Base-by-base conservation (phyloP, 2,888 invertebrate genomes). In the Geophilus truncorum region DNA sequence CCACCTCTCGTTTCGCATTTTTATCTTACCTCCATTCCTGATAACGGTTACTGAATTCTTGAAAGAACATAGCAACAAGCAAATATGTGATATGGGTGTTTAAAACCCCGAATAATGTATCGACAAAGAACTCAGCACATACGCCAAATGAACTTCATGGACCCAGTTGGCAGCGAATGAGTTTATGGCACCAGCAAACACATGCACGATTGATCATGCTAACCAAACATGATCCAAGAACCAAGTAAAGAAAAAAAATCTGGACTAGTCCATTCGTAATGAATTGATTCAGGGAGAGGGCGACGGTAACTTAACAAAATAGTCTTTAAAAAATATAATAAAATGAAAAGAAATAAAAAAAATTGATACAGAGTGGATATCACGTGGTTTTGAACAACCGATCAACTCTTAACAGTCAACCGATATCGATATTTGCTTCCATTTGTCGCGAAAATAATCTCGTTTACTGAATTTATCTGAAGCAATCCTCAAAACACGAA, bases 11-110 rank as follows among this genome's bases (percentile, higher is more conserved):
- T n/a, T n/a, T n/a, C n/a, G n/a, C n/a, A n/a, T 5, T 9, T 23
- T 23, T 62, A 5, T 36, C 78, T 78, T 78, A 82, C 82, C 82
- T 79, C 82, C 82, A 82, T 80, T 82, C 81, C 36, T 82, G 82
- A 76, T 81, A 82, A 21, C 82, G 62, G 23, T 80, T 77, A n/a
- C 80, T 79, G 23, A 82, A 79, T 21, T 81, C 82, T 70, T 82
- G 82, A 23, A 79, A 79, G 25, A 82, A 80, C 78, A 82, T 79
- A 18, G 3, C 21, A 57, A 10, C 28, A 23, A 25, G n/a, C 10
- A 25, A 70, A 12, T 23, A n/a, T 25, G 10, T 12, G 28, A 70
- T 4, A 25, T 1, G 28, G 1, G 28, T 25, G 18, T 51, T 51
- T 18, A 25, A 25, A 5, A 25, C 10, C 10, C 1, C 10, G 28